These are phyloP conservation scores for Coenobita brevimanus DNA, from an alignment of 1,140 invertebrate genomes.

Conservation along the genomic window DNA sequence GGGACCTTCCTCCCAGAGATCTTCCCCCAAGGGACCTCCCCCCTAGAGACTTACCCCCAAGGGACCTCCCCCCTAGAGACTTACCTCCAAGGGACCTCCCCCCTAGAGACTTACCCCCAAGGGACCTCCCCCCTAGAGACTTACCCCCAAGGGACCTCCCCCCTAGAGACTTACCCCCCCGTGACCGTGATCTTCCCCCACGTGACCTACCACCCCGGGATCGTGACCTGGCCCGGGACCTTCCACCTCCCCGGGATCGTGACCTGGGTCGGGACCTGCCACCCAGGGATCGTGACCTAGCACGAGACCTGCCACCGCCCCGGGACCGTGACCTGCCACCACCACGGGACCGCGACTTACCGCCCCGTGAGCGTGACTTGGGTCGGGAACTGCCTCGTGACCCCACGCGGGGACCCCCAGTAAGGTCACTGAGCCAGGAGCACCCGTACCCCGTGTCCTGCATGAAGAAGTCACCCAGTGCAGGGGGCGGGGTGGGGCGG, in stretches of 20 bases:
- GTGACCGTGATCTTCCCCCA: background rate
- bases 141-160: too few relatives aligned
- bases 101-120: too few relatives aligned
- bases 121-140: background rate
- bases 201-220: background rate
- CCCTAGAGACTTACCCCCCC: background rate
- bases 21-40: background rate
- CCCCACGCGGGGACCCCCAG: conserved; percentile 27
- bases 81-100: background rate
- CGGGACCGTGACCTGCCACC: background rate
- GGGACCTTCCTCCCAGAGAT: background rate
- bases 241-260: background rate
- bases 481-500: conserved; percentile 60
- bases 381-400: conserved; percentile 29
- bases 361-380: conserved; percentile 14
- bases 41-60: too few relatives aligned
- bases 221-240: background rate
- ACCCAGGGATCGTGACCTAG: conserved; percentile 21
- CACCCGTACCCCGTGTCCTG: conserved; percentile 52
- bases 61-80: conserved; percentile 26
- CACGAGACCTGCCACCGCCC: conserved; percentile 22
- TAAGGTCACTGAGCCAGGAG: conserved; percentile 5
- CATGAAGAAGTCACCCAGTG: conserved; percentile 68
- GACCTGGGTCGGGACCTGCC: background rate
- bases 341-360: background rate